A percentile compares a stretch with the other conserved stretches of the same genome.
Evolutionary conservation across 1,140 invertebrate species (phyloP).

Genomic region (Drosophila pandora): DNA sequence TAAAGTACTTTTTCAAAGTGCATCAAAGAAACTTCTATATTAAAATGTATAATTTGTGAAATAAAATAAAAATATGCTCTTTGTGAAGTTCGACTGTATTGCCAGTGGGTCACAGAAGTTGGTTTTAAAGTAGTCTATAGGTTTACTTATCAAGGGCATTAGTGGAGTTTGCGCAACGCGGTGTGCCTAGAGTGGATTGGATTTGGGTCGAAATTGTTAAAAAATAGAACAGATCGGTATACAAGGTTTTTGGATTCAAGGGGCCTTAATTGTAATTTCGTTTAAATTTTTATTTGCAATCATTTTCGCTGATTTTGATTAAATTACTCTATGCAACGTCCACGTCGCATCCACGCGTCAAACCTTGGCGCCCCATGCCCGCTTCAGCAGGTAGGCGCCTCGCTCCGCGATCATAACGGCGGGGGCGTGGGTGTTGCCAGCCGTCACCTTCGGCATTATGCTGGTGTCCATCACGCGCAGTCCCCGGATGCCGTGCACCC

Average conservation of each 20-base stretch:
- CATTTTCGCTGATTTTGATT: slow-evolving; percentile 55
- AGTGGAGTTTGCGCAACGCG: slow-evolving; percentile 43
- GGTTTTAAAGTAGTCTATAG: slow-evolving; percentile 29
- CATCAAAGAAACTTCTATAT: neutral
- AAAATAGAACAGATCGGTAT: slow-evolving; percentile 12
- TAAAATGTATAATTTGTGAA: neutral
- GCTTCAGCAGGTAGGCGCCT: slow-evolving; percentile 87
- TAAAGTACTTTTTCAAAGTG: neutral
- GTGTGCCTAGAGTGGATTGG: slow-evolving; percentile 45
- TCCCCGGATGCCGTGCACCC: slow-evolving; percentile 85
- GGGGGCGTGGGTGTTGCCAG: slow-evolving; percentile 87
- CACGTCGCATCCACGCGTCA: slow-evolving; percentile 83
- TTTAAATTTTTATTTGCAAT: slow-evolving; percentile 44
- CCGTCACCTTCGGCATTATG: slow-evolving; percentile 87
- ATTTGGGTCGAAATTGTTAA: slow-evolving; percentile 13
- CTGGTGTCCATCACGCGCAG: slow-evolving; percentile 87
- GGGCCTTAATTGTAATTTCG: slow-evolving; percentile 63
- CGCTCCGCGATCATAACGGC: slow-evolving; percentile 88
- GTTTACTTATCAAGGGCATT: slow-evolving; percentile 36
- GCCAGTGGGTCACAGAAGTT: slow-evolving; percentile 13
- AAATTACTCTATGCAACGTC: slow-evolving; percentile 84
- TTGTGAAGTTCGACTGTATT: slow-evolving; percentile 18
- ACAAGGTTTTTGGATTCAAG: slow-evolving; percentile 15
- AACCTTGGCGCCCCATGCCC: slow-evolving; percentile 86
- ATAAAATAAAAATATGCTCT: neutral